These are phyloP conservation scores for Strigamia crassipes DNA, from an alignment of 2,888 invertebrate species.

Conservation along the genomic window DNA sequence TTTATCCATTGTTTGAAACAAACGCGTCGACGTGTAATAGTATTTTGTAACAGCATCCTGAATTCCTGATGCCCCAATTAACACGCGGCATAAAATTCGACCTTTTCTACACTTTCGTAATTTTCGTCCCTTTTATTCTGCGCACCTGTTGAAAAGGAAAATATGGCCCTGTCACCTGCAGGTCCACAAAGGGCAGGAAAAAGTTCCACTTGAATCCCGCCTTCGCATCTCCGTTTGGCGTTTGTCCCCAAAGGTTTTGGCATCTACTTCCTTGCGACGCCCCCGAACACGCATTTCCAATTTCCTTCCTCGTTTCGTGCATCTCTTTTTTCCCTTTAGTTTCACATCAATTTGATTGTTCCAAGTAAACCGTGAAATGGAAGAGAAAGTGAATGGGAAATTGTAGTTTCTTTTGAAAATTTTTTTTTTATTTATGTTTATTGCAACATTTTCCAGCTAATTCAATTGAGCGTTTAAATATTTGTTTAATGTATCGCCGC, in stretches of 20 bases:
- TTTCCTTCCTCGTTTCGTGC: constrained; percentile 15
- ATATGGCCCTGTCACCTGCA: constrained; percentile 33
- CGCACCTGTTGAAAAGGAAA: constrained; percentile 40
- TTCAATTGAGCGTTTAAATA: not conserved
- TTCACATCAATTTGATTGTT: constrained; percentile 9
- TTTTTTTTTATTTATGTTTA: not conserved
- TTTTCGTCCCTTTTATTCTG: constrained; percentile 20
- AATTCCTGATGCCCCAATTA: constrained; percentile 8
- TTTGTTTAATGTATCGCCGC: not conserved
- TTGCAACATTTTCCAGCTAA: not conserved
- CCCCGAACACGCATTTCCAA: constrained; percentile 17
- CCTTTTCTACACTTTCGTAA: constrained; percentile 28
- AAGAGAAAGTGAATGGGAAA: not conserved
- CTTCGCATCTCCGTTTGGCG: constrained; percentile 33
- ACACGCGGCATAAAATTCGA: constrained; percentile 10
- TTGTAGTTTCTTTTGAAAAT: not conserved
- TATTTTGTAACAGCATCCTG: not conserved
- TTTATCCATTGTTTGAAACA: not conserved
- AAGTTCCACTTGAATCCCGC: not conserved
- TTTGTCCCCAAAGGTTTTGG: constrained; percentile 24
- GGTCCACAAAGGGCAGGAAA: constrained; percentile 42
- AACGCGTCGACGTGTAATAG: too few relatives aligned
- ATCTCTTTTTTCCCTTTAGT: not conserved
- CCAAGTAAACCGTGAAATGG: constrained; percentile 27
- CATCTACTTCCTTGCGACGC: constrained; percentile 37